Percentiles rank a stretch among this genome's conserved stretches.
Evolutionary conservation across 1,140 invertebrate species (phyloP).

Genomic region (Bombus cullumanus): DNA sequence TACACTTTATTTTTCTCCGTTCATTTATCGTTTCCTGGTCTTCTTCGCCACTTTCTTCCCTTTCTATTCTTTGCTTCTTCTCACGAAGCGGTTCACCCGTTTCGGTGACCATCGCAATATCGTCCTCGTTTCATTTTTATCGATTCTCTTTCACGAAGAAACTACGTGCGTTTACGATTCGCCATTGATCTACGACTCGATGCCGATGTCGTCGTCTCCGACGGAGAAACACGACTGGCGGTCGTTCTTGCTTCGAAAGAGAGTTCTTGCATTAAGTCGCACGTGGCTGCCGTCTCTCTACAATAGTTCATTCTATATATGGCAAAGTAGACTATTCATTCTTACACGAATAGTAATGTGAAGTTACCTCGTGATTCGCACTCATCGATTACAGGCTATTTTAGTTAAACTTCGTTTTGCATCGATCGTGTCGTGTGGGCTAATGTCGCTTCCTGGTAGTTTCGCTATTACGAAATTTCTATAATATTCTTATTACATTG

Average conservation of each 20-base stretch:
- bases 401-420: background rate
- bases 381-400: background rate
- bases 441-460: too few species aligned
- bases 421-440: too few species aligned
- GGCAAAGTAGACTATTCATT: background rate
- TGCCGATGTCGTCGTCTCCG: background rate
- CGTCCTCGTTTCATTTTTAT: background rate
- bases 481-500: too few species aligned
- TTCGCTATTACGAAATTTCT: too few species aligned
- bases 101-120: too few species aligned
- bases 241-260: background rate
- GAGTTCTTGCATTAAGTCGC: background rate
- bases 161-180: background rate
- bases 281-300: background rate
- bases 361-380: background rate
- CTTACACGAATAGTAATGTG: background rate
- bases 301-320: background rate
- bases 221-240: background rate
- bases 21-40: slow-evolving; percentile 1
- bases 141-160: background rate
- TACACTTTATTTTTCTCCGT: background rate
- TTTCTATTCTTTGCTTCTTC: background rate
- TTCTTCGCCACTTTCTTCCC: background rate
- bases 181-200: background rate
- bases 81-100: background rate